These are phyloP conservation scores for Apodemus speciosus DNA, from an alignment of 2,113 vertebrate genomes.

Conservation along the genomic window DNA sequence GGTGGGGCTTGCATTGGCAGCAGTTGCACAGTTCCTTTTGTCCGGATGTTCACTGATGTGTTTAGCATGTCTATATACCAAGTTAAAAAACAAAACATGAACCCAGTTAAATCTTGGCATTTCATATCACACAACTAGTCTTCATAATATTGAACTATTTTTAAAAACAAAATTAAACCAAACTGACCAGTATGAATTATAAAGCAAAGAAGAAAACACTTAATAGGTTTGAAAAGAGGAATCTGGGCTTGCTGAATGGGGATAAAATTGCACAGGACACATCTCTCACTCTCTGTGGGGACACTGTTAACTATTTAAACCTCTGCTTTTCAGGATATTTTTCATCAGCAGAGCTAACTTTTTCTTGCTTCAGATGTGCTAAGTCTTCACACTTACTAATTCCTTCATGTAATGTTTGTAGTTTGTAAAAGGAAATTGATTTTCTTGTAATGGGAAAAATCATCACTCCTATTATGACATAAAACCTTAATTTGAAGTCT, in stretches of 20 bases:
- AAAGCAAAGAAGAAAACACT: too few relatives aligned
- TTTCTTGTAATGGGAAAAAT: conserved; percentile 77
- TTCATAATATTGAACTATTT: too few relatives aligned
- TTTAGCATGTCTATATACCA: background rate
- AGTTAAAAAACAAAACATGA: background rate
- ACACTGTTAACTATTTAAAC: conserved; percentile 59
- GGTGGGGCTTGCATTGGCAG: background rate
- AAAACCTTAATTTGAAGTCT: conserved; percentile 77
- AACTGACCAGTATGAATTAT: too few relatives aligned
- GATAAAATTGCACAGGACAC: background rate
- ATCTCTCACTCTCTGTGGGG: background rate
- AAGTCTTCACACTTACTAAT: conserved; percentile 74
- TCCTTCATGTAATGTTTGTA: conserved; percentile 71
- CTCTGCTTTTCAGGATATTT: conserved; percentile 63
- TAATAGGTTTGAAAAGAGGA: background rate
- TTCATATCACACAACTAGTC: too few relatives aligned
- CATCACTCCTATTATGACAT: conserved; percentile 72
- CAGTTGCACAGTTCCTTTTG: background rate
- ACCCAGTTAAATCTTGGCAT: background rate
- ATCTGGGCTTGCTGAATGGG: background rate
- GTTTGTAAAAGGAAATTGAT: conserved; percentile 75
- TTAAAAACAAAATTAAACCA: too few relatives aligned
- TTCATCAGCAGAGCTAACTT: conserved; percentile 68
- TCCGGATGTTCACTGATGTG: background rate
- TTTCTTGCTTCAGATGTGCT: conserved; percentile 69